Conservation (phyloP, 2,113 vertebrate genomes). For the Callipepla californica region DNA sequence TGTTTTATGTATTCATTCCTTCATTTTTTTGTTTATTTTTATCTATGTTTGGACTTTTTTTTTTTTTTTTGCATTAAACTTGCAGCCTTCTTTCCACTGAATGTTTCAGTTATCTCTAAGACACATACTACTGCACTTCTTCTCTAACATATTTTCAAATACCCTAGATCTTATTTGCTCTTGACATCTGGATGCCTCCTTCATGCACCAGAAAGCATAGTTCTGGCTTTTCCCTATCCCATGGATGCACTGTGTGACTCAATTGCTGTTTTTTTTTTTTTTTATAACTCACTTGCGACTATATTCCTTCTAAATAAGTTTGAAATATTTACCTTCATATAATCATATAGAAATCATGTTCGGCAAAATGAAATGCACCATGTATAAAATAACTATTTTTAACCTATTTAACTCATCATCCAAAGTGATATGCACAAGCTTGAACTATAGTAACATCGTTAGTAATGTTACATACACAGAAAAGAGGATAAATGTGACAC, state of each 20-base stretch:
- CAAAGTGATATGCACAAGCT: not conserved
- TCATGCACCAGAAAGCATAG: not conserved
- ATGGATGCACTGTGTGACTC: accelerated
- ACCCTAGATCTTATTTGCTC: not conserved
- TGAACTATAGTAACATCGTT: not conserved
- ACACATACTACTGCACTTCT: not conserved
- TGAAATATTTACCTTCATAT: not conserved
- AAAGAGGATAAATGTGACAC: too few relatives aligned
- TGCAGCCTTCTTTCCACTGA: not conserved
- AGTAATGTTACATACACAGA: not conserved
- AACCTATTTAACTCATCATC: not conserved
- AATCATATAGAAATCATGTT: not conserved
- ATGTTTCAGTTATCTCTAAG: not conserved
- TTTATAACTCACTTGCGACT: not conserved
- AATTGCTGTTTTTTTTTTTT: not conserved
- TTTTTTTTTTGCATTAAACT: not conserved
- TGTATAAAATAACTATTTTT: not conserved
- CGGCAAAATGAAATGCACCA: not conserved
- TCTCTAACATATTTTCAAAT: not conserved
- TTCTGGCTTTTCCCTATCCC: accelerated
- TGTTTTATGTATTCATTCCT: not conserved
- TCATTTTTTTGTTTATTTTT: not conserved
- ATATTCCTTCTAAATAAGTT: not conserved
- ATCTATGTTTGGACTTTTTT: accelerated
- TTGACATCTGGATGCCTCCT: not conserved